Conservation (phyloP, 2,888 invertebrate genomes). For the Leptura quadrifasciata region DNA sequence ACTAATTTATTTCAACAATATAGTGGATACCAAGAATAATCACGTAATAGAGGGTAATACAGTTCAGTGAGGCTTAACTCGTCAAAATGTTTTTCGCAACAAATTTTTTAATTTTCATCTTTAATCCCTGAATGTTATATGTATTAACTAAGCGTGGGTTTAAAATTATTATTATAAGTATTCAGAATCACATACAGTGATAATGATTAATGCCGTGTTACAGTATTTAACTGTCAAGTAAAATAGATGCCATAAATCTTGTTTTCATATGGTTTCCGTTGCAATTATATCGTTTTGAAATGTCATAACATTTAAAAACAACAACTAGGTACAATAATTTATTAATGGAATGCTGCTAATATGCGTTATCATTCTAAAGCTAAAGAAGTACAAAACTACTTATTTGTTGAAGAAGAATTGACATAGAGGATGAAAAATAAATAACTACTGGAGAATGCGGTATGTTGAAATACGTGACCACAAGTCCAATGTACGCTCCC, state of each 20-base stretch:
- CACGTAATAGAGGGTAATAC: background rate
- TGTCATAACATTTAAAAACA: conserved; percentile 41
- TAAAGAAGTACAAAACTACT: background rate
- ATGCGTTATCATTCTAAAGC: conserved; percentile 12
- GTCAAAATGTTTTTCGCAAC: background rate
- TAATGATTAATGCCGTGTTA: conserved; percentile 35
- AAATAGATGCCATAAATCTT: conserved; percentile 39
- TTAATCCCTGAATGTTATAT: conserved; percentile 20
- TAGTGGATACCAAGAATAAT: background rate
- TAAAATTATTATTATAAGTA: conserved; percentile 27
- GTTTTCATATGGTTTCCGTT: conserved; percentile 29
- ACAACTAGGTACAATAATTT: conserved; percentile 43
- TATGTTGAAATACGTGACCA: too few species aligned
- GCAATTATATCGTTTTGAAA: conserved; percentile 40
- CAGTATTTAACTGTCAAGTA: conserved; percentile 34
- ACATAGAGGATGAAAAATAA: background rate
- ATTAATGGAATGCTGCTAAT: conserved; percentile 38
- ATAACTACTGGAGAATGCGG: too few species aligned
- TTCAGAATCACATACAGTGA: conserved; percentile 26
- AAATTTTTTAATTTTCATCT: conserved; percentile 20
- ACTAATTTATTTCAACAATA: too few species aligned
- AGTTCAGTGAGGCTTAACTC: conserved; percentile 1
- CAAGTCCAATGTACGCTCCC: too few species aligned
- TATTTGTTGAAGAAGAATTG: too few species aligned
- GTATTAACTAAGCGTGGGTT: conserved; percentile 30